phyloP scores from a whole-genome alignment of 1,140 invertebrate species.

The Bombus sylvicola region DNA sequence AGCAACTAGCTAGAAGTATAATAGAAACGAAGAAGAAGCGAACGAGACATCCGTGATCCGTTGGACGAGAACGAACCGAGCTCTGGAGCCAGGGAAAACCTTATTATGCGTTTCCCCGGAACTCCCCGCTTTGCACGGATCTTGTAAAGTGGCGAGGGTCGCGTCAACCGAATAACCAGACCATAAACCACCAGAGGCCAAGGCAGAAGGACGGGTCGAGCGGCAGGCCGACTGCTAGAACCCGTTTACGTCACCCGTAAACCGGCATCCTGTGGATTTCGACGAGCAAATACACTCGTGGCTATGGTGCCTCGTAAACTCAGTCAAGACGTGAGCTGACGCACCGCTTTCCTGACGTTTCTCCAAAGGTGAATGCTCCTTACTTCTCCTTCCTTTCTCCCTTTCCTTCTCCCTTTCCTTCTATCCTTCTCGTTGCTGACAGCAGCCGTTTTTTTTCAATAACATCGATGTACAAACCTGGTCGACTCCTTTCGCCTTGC shows the following conservation, averaged over 20 bases:
- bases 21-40: neutral
- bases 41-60: constrained; percentile 1
- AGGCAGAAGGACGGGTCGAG: constrained; percentile 37
- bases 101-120: constrained; percentile 57
- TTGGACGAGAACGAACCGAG: constrained; percentile 19
- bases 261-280: constrained; percentile 68
- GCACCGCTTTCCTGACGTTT: constrained; percentile 66
- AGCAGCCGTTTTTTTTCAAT: constrained; percentile 10
- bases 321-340: constrained; percentile 66
- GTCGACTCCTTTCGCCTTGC: neutral
- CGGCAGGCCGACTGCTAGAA: constrained; percentile 37
- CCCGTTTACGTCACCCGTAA: constrained; percentile 72
- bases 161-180: constrained; percentile 66
- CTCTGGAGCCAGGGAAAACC: constrained; percentile 33
- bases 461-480: neutral
- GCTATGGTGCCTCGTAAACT: constrained; percentile 71
- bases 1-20: no score
- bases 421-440: no score
- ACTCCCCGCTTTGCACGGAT: constrained; percentile 56
- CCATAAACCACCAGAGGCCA: constrained; percentile 65
- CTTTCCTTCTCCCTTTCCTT: neutral
- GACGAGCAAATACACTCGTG: constrained; percentile 73
- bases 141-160: constrained; percentile 63
- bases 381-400: no score
- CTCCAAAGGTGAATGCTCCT: constrained; percentile 7